Base-by-base conservation (phyloP, 2,113 vertebrate genomes). In the Hiodon alosoides region DNA sequence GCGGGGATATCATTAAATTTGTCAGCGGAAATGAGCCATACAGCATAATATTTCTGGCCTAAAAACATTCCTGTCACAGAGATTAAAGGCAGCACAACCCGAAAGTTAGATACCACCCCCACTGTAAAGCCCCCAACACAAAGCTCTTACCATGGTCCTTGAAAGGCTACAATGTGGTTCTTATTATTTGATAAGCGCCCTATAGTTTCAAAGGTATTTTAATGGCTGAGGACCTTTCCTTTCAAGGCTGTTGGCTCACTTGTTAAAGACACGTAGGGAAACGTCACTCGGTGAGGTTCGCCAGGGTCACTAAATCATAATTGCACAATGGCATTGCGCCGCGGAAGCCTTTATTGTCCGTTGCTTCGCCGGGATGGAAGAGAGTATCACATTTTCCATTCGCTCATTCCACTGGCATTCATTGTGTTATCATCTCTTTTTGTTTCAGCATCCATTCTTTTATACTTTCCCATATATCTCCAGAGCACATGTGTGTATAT, bases 181-280 rank as follows among this genome's bases (percentile, higher is more conserved):
- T 71, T 89, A 90, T 92, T 91, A 92, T 90, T 89, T 89, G 90
- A 91, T 92, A 92, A 91, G 88, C 86, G 90, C 90, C 89, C 89
- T 84, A 84, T 90, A 87, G 89, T 90, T 89, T 83, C 86, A 48
- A 55, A 90, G 87, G 87, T 86, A 91, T 90, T 91, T 91, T 90
- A 91, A 91, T 87, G 86, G 87, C 79, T 80, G 76, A 83, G 78
- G 77, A 84, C 86, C 14, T 80, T 82, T 77, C 81, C 86, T 88
- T 90, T 90, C 85, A 90, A 82, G 87, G 83, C 71, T 73, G 72
- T 79, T 70, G 67, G 69, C 69, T 75, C 74, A 83, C 81, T 81
- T 80, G 81, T 76, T 79, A 74, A 11, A 77, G 83, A 80, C 80
- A 82, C 74, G 75, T 55, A 46, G 73, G 79, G 75, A 81, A 78